Evolutionary conservation across 2,888 invertebrate species (phyloP), one percentile per base, ranked within the genome.

Genomic region (Eilema caniola): DNA sequence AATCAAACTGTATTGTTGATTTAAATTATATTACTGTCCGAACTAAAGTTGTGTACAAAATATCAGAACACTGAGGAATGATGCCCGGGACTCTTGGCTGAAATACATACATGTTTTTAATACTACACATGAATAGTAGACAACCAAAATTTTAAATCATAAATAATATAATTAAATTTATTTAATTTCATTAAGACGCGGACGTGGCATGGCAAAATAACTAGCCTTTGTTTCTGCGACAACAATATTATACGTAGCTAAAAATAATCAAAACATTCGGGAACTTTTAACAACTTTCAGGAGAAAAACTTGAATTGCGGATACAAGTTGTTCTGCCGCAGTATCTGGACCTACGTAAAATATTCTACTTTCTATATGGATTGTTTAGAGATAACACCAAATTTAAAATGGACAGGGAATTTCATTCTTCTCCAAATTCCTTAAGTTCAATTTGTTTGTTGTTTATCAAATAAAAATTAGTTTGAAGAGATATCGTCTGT

Each of bases 301-400:
- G 81, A 81, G 84, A 86, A 88, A 87, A 88, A 89, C 86, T 88
- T 86, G 85, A 85, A 88, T 88, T 86, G 85, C 84, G 85, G 83
- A 82, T 82, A 78, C 79, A 88, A 89, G 83, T 89, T 90, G 85
- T 83, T 79, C 80, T 79, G 76, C 77, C 79, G 80, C 79, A 83
- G 85, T 84, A 86, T 84, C 85, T 83, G 83, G 75, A 73, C 80
- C 75, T 77, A 79, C 74, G 78, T 81, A 84, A 79, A 84, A 82
- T 78, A 81, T 79, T 73, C 62, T 71, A 72, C 70, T 69, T 62
- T 71, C 28, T 56, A 73, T 76, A 66, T 65, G 66, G 71, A 74
- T 70, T 73, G 71, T 75, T 67, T 79, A 74, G 64, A 53, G 62
- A 72, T 73, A 69, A 63, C 59, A 66, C 66, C 37, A 65, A 71